Conservation (phyloP, 2,797 vertebrate species). For the Melanotaenia maccullochi region DNA sequence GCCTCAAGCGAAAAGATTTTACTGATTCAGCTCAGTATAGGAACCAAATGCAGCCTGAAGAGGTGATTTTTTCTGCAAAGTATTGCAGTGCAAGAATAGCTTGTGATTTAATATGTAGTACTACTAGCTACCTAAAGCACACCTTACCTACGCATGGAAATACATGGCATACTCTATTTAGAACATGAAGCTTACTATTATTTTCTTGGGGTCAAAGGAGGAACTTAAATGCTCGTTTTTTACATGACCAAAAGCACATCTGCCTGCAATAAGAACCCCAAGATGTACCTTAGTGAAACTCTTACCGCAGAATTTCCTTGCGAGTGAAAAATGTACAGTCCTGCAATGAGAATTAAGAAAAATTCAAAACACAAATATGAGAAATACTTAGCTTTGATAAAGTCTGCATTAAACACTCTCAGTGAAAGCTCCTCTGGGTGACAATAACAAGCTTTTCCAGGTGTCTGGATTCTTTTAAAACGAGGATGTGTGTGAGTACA, state of each 20-base stretch:
- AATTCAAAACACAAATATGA: conserved; percentile 11
- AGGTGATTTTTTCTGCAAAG: neutral
- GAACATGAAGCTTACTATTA: neutral
- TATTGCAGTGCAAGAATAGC: neutral
- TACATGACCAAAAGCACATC: neutral
- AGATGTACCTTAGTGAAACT: neutral
- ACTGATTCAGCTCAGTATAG: neutral
- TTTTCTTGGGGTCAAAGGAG: neutral
- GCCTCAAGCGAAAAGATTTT: neutral
- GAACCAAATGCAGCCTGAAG: neutral
- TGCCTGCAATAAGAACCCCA: neutral
- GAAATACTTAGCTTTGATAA: neutral
- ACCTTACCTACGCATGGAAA: neutral
- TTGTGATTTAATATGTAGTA: neutral
- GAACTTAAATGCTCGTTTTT: conserved; percentile 1
- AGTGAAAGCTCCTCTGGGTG: conserved; percentile 36
- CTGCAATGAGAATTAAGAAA: conserved; percentile 78
- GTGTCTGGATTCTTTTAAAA: conserved; percentile 61
- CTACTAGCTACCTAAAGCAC: neutral
- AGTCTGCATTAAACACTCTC: neutral
- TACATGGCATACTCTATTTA: neutral
- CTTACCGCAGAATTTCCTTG: conserved; percentile 98
- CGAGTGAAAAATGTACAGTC: conserved; percentile 98
- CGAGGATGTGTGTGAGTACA: conserved; percentile 46
- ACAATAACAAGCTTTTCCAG: conserved; percentile 16